Conservation (phyloP, 2,888 invertebrate species). For the Chrysolina haemoptera region DNA sequence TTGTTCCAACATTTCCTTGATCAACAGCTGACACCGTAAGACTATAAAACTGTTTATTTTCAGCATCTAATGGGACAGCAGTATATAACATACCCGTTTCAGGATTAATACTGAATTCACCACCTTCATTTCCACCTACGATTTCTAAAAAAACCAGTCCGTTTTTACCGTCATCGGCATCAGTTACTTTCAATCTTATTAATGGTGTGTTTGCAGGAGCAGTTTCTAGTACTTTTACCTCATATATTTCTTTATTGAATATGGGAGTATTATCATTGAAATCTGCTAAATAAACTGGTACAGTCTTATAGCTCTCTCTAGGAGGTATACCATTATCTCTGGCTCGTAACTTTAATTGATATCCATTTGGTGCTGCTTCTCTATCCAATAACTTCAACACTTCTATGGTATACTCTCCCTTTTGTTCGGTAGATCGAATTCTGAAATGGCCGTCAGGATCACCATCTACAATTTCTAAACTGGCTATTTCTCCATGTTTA, state of each 20-base stretch:
- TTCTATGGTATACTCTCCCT: constrained; percentile 85
- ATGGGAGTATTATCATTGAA: constrained; percentile 90
- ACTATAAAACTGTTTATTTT: constrained; percentile 86
- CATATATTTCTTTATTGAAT: constrained; percentile 89
- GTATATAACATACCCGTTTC: constrained; percentile 93
- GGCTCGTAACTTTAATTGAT: constrained; percentile 90
- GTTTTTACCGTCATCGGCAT: constrained; percentile 85
- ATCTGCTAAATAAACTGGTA: constrained; percentile 87
- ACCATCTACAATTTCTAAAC: constrained; percentile 88
- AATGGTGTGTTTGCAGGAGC: constrained; percentile 92
- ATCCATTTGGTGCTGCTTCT: constrained; percentile 85
- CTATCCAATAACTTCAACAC: constrained; percentile 84
- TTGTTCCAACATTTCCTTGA: constrained; percentile 85
- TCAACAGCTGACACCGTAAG: constrained; percentile 92
- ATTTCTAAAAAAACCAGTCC: constrained; percentile 90
- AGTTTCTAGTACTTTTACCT: constrained; percentile 89
- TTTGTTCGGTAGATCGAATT: constrained; percentile 76
- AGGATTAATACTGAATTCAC: constrained; percentile 89
- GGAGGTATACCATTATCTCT: constrained; percentile 87
- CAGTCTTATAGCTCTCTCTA: constrained; percentile 83
- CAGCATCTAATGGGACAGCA: constrained; percentile 86
- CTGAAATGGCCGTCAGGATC: constrained; percentile 93
- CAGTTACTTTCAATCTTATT: constrained; percentile 88
- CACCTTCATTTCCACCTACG: constrained; percentile 92
- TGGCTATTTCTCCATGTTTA: constrained; percentile 86